Percentiles rank a stretch among this genome's conserved stretches.
Evolutionary conservation across 2,797 vertebrate species (phyloP).

Genomic region (Stomatorhinus walkeri): DNA sequence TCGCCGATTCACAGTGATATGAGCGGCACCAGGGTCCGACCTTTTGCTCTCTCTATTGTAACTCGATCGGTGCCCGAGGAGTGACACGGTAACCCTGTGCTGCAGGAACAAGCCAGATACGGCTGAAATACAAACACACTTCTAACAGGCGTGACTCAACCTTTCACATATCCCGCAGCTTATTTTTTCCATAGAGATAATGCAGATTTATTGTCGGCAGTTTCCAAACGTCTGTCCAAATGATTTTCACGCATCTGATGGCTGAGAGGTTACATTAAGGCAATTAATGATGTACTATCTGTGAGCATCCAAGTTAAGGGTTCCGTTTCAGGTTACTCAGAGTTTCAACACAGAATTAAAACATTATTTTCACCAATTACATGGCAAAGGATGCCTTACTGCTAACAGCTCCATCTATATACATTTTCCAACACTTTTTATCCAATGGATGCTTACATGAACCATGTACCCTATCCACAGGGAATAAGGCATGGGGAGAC

Average conservation of each 20-base stretch:
- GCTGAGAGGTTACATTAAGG: constrained; percentile 30
- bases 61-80: constrained; percentile 42
- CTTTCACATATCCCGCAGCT: constrained; percentile 42
- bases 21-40: constrained; percentile 8
- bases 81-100: constrained; percentile 39
- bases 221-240: constrained; percentile 27
- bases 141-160: constrained; percentile 53
- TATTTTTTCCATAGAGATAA: constrained; percentile 41
- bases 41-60: constrained; percentile 40
- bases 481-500: neutral
- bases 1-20: constrained; percentile 1
- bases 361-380: neutral
- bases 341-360: constrained; percentile 8
- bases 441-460: neutral
- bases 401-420: neutral
- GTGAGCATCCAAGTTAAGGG: constrained; percentile 10
- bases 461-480: neutral
- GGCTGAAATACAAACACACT: constrained; percentile 44
- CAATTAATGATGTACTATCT: constrained; percentile 32
- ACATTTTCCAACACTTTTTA: neutral
- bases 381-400: neutral
- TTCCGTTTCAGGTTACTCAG: constrained; percentile 12
- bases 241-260: constrained; percentile 20
- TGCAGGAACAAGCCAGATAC: constrained; percentile 36
- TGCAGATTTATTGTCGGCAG: constrained; percentile 46